Base-by-base conservation (phyloP, 2,888 invertebrate genomes). In the Drosophila dives region DNA sequence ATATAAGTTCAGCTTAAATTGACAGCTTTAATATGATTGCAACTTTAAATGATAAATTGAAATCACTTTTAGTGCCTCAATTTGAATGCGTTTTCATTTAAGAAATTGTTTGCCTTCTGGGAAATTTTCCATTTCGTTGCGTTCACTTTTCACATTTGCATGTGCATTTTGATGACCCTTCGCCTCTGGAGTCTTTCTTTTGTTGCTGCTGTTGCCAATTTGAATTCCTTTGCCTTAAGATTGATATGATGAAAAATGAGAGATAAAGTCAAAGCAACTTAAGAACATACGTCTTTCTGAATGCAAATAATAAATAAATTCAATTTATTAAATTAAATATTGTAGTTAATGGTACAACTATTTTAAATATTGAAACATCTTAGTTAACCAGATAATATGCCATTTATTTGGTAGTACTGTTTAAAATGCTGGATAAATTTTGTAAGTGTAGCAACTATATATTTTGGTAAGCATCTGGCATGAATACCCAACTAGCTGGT, bases 141-240 rank as follows among this genome's bases (percentile, higher is more conserved):
- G 32, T 23, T 53, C 36, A 45, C 40, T 32, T 56, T 56, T 56
- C 53, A 38, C 54, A 29, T 62, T 29, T 62, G 40, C 65, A 74
- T 77, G 54, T 77, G 81, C 70, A 70, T 62, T 70, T 51, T 64
- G 55, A 66, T 77, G 72, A 60, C 62, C 68, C 64, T 77, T 59
- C 60, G 23, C 20, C 33, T 20, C 11, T 23, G 17, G 54, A 55
- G 15, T 11, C 29, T 15, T 3, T 32, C n/a, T n/a, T n/a, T 20
- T 40, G 12, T 29, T 55, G 29, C n/a, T 32, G 15, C 26, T 54
- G 26, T 7, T 26, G 38, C 8, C 36, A 38, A 38, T n/a, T 56
- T 40, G 5, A 15, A 10, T 32, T 20, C 32, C 40, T 32, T 56
- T 32, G 40, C n/a, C 15, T 29, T 15, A 17, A 26, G 26, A 55